Conservation (phyloP, 2,888 invertebrate species). For the Eupithecia subfuscata region DNA sequence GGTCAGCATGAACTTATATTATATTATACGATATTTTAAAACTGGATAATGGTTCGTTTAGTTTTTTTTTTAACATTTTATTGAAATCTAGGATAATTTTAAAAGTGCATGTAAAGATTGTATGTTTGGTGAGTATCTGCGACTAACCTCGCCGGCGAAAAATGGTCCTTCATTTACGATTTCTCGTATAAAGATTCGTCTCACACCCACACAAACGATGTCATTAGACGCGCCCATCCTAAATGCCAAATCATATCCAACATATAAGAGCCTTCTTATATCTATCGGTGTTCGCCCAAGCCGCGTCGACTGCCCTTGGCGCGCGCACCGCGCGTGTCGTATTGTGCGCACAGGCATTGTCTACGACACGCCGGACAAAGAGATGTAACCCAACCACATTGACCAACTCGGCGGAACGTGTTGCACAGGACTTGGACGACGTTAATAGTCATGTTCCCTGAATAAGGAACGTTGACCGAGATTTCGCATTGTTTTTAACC, state of each 20-base stretch:
- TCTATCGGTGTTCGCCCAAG: slow-evolving; percentile 39
- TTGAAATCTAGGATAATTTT: not conserved
- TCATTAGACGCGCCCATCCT: slow-evolving; percentile 32
- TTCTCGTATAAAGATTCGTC: slow-evolving; percentile 15
- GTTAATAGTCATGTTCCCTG: slow-evolving; percentile 27
- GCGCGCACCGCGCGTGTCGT: slow-evolving; percentile 65
- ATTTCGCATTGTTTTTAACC: slow-evolving; percentile 11
- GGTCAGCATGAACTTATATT: not conserved
- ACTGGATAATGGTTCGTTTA: not conserved
- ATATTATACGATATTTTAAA: not conserved
- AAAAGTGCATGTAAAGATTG: not conserved
- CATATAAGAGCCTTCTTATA: slow-evolving; percentile 12
- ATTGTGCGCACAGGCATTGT: slow-evolving; percentile 68
- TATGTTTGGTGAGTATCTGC: not conserved
- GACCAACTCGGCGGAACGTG: slow-evolving; percentile 41
- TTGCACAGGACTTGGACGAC: slow-evolving; percentile 44
- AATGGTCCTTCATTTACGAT: not conserved
- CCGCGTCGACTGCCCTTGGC: slow-evolving; percentile 62
- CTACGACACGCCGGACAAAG: slow-evolving; percentile 60
- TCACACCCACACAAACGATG: slow-evolving; percentile 23
- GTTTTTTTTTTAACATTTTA: not conserved
- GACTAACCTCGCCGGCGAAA: not conserved
- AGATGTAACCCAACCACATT: slow-evolving; percentile 60
- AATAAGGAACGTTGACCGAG: slow-evolving; percentile 13
- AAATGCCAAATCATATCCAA: slow-evolving; percentile 32